phyloP scores from a whole-genome alignment of 1,140 invertebrate species.

The Atta texana region DNA sequence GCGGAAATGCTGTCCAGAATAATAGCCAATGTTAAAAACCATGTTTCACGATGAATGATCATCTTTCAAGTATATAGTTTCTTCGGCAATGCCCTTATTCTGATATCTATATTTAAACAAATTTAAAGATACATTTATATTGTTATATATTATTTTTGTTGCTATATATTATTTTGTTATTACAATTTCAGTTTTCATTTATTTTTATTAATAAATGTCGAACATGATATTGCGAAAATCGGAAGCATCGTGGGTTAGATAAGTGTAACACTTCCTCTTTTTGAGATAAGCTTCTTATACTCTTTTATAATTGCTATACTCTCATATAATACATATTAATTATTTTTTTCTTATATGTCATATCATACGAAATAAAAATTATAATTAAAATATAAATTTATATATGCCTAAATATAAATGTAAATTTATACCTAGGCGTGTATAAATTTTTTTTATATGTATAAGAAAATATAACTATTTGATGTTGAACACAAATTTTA shows the following conservation, averaged over 20 bases:
- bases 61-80: slow-evolving; percentile 7
- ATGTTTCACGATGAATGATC: slow-evolving; percentile 1
- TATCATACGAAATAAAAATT: neutral
- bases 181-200: neutral
- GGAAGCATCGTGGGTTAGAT: slow-evolving; percentile 27
- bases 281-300: slow-evolving; percentile 12
- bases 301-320: neutral
- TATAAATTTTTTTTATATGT: neutral
- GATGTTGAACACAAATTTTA: neutral
- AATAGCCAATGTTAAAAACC: neutral
- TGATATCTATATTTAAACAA: slow-evolving; percentile 38
- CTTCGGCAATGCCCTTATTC: neutral
- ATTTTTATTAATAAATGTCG: neutral
- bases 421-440: no score
- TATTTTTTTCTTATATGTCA: neutral
- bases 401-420: no score
- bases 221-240: neutral
- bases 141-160: neutral
- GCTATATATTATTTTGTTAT: neutral
- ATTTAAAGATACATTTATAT: slow-evolving; percentile 1
- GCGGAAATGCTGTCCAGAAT: neutral
- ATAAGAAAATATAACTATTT: neutral
- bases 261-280: slow-evolving; percentile 29
- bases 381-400: slow-evolving; percentile 4
- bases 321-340: no score